These are phyloP conservation scores for Valencia hispanica DNA, from an alignment of 2,797 vertebrate species.

Conservation along the genomic window DNA sequence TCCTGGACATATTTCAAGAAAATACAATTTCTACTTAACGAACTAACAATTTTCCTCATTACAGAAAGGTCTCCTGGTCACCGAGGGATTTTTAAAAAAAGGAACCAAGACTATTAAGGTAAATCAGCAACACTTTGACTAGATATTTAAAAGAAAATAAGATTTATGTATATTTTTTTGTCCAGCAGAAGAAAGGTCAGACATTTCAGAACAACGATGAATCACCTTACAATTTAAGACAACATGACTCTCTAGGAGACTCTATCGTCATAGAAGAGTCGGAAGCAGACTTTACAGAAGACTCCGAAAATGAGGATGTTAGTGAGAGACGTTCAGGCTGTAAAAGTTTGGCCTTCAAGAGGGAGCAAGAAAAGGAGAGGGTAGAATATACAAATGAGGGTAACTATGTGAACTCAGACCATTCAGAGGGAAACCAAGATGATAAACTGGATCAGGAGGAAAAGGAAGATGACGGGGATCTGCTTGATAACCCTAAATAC, in stretches of 20 bases:
- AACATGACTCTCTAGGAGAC: neutral
- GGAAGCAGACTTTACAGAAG: neutral
- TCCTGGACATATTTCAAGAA: neutral
- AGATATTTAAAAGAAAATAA: too few relatives aligned
- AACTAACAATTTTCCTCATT: neutral
- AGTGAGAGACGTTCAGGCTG: neutral
- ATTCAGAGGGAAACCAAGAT: neutral
- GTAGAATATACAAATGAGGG: neutral
- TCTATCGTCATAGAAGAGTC: neutral
- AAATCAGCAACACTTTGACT: neutral
- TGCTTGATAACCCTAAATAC: neutral
- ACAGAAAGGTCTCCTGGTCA: neutral
- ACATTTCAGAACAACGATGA: neutral
- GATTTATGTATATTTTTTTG: too few relatives aligned
- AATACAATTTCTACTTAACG: neutral
- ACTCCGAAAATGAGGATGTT: neutral
- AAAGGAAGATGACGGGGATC: neutral
- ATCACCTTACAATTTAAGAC: neutral
- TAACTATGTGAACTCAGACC: neutral
- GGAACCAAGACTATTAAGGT: neutral
- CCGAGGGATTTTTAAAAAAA: neutral
- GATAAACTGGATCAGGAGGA: neutral
- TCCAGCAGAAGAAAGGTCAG: neutral
- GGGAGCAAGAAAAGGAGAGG: neutral
- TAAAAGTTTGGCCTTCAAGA: too few relatives aligned